Base-by-base conservation (phyloP, 1,140 invertebrate species). In the Drosophila nigromelanica region DNA sequence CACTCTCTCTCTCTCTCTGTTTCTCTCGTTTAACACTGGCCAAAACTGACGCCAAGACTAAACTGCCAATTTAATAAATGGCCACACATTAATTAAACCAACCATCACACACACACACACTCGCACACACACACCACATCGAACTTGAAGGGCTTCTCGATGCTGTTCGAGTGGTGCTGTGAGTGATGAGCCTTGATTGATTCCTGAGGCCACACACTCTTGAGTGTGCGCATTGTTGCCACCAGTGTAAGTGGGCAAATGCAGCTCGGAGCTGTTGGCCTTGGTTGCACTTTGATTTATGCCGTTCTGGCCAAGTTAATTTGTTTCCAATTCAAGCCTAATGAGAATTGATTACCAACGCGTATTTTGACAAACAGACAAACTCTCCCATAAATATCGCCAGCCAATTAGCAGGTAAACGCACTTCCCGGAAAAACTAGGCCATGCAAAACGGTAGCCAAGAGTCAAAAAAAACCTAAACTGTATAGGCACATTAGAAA, bases 31-130 rank as follows among this genome's bases (percentile, higher is more conserved):
- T 30, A 54, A 12, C 15, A 33, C 45, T 71, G 62, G 54, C 51
- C 69, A 59, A 59, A 72, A 61, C 35, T 68, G 70, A 69, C 45
- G 72, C 55, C 60, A 75, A 80, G 76, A 69, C 74, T 86, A 80
- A 89, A 85, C 89, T 91, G 89, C 85, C 89, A 91, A 91, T 91
- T 87, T 91, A 82, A 91, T 91, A 91, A 91, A 91, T 91, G 89
- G 85, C 77, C 82, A 74, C 56, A 77, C 89, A 91, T 91, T 91
- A 91, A 91, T 91, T 91, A 91, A 85, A 78, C 39, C 67, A 73
- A 54, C 18, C 18, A 18, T 18, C 68, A 76, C 77, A 73, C 59
- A 67, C 47, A 48, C 66, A 45, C 43, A 21, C 40, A 48, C 37
- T 12, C 27, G 35, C 40, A 39, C 47, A 30, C 18, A 18, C 40